phyloP scores from a whole-genome alignment of 2,888 invertebrate species.

The Synanthedon tipuliformis region DNA sequence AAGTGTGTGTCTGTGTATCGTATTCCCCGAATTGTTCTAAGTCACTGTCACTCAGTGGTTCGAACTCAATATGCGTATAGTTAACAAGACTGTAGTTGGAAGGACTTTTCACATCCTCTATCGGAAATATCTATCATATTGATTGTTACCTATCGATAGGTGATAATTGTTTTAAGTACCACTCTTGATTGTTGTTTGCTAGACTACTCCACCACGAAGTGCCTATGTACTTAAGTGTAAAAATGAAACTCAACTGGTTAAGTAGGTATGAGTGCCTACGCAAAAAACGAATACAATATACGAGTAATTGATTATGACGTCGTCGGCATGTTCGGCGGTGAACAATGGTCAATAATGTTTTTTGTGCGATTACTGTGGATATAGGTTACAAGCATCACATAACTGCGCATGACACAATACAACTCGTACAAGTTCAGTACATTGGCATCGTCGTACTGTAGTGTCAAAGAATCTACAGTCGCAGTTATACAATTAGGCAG shows the following conservation, averaged over 20 bases:
- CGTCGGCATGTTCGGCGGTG: constrained; percentile 1
- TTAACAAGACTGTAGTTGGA: too few species aligned
- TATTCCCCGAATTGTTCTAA: too few species aligned
- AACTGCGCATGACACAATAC: constrained; percentile 57
- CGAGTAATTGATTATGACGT: not conserved
- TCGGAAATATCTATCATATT: too few species aligned
- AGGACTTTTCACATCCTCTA: too few species aligned
- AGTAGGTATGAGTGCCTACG: not conserved
- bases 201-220: too few species aligned
- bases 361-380: constrained; percentile 38
- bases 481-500: not conserved
- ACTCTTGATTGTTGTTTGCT: too few species aligned
- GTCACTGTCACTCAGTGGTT: too few species aligned
- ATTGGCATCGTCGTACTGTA: constrained; percentile 20
- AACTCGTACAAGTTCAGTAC: constrained; percentile 35
- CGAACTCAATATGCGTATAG: too few species aligned
- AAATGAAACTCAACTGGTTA: not conserved
- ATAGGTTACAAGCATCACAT: constrained; percentile 52
- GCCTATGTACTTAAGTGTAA: not conserved
- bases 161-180: too few species aligned
- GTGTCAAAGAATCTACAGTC: constrained; percentile 5
- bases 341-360: constrained; percentile 33
- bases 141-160: too few species aligned
- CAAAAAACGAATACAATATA: not conserved
- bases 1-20: too few species aligned